These are phyloP conservation scores for Tricholaema leucomelas DNA, from an alignment of 2,113 vertebrate species.

Conservation along the genomic window DNA sequence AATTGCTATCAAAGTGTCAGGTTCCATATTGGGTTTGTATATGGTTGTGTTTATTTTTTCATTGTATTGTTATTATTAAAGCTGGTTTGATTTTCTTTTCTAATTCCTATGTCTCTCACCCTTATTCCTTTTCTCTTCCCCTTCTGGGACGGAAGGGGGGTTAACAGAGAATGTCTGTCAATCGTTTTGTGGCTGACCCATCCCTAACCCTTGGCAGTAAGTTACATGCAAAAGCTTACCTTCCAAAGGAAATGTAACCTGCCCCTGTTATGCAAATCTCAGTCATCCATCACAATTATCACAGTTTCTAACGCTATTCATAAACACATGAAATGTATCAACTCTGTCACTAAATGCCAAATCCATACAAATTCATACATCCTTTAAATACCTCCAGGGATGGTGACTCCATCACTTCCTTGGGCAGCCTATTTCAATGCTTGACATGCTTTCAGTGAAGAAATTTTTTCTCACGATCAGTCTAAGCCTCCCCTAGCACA, in stretches of 20 bases:
- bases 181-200: too few relatives aligned
- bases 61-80: too few relatives aligned
- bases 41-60: too few relatives aligned
- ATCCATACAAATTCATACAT: background rate
- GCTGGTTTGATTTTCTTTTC: too few relatives aligned
- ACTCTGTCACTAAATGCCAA: background rate
- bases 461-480: too few relatives aligned
- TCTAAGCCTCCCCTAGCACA: background rate
- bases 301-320: background rate
- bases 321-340: background rate
- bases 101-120: too few relatives aligned
- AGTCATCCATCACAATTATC: background rate
- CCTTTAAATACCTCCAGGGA: background rate
- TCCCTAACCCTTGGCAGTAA: too few relatives aligned
- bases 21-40: too few relatives aligned
- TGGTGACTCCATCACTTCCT: background rate
- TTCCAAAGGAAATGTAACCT: background rate
- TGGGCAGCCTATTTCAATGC: background rate
- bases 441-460: background rate
- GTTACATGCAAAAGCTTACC: background rate
- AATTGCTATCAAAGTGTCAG: too few relatives aligned
- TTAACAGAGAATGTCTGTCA: too few relatives aligned
- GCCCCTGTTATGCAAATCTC: background rate
- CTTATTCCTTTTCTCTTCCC: too few relatives aligned
- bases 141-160: too few relatives aligned